Conservation (phyloP, 2,888 invertebrate species). For the Hipparchia sbordonii region DNA sequence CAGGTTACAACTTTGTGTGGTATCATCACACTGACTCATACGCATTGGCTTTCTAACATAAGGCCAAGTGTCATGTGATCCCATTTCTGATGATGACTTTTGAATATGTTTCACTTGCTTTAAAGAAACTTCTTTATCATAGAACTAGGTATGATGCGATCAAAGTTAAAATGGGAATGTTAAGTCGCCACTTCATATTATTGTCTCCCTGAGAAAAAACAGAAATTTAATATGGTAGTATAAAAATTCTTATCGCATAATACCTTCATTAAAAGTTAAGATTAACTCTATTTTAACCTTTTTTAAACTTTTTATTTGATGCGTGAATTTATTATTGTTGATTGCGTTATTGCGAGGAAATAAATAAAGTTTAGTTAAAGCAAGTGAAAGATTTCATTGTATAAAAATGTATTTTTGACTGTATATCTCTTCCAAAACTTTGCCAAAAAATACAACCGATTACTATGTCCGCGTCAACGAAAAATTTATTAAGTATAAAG, state of each 20-base stretch:
- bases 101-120: conserved; percentile 21
- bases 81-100: conserved; percentile 28
- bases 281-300: no score
- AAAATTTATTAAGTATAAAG: background rate
- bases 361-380: background rate
- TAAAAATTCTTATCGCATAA: no score
- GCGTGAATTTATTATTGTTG: no score
- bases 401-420: background rate
- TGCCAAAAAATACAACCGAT: background rate
- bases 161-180: no score
- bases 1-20: conserved; percentile 67
- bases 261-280: no score
- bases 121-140: background rate
- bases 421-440: background rate
- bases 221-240: no score
- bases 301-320: no score
- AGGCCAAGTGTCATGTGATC: conserved; percentile 40
- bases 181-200: no score
- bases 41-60: conserved; percentile 53
- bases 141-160: background rate
- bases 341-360: no score
- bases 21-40: conserved; percentile 50
- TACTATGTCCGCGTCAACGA: background rate
- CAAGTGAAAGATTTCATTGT: conserved; percentile 17
- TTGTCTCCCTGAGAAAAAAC: no score